Conservation (phyloP, 2,113 vertebrate genomes). For the Ailuropoda melanoleuca region DNA sequence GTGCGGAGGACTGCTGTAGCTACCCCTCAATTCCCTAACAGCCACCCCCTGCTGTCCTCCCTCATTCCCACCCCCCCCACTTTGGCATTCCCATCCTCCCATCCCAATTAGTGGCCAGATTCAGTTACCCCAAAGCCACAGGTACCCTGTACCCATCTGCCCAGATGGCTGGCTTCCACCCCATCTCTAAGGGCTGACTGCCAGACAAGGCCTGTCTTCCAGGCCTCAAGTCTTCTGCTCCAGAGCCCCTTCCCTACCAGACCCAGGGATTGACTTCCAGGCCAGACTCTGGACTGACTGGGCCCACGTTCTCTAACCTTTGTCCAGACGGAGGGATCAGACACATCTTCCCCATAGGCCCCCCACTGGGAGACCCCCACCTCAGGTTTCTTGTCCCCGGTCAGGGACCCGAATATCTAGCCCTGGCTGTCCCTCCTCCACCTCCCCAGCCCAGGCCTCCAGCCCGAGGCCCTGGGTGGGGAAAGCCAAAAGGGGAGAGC, state of each 20-base stretch:
- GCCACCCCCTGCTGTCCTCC: background rate
- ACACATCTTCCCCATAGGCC: background rate
- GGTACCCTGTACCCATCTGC: background rate
- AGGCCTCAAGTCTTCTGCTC: background rate
- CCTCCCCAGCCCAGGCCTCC: background rate
- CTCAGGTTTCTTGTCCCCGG: background rate
- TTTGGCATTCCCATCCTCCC: background rate
- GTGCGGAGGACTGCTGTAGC: background rate
- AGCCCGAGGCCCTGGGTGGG: slow-evolving; percentile 59
- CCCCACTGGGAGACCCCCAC: background rate
- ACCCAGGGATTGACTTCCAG: background rate
- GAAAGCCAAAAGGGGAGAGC: slow-evolving; percentile 46
- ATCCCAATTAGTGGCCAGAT: background rate
- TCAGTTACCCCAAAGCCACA: background rate
- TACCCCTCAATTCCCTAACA: background rate
- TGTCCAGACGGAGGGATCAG: background rate
- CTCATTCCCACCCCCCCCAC: background rate
- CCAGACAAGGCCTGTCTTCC: background rate
- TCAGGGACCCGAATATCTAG: background rate
- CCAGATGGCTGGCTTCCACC: background rate
- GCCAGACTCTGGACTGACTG: background rate
- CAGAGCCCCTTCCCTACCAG: background rate
- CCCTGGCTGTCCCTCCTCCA: background rate
- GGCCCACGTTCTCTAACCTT: background rate
- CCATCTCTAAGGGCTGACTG: background rate